These are phyloP conservation scores for Zaprionus capensis DNA, from an alignment of 1,140 invertebrate species.

Conservation along the genomic window DNA sequence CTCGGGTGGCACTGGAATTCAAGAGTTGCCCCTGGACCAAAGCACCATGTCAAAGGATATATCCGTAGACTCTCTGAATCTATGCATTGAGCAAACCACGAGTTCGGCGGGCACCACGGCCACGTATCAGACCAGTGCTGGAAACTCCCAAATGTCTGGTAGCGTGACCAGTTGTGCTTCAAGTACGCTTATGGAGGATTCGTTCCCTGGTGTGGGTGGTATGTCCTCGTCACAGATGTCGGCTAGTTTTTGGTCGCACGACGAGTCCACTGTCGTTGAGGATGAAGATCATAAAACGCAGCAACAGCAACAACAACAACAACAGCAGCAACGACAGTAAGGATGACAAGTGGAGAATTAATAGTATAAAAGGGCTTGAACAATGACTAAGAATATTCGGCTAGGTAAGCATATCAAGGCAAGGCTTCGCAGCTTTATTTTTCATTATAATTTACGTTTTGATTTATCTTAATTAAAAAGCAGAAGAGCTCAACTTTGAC, in stretches of 20 bases:
- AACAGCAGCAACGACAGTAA: constrained; percentile 44
- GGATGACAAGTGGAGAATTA: constrained; percentile 38
- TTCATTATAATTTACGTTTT: constrained; percentile 60
- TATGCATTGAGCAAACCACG: constrained; percentile 84
- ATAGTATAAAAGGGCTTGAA: constrained; percentile 56
- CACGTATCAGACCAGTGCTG: constrained; percentile 91
- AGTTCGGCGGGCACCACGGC: constrained; percentile 92
- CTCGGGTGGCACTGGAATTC: constrained; percentile 79
- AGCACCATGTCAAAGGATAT: constrained; percentile 72
- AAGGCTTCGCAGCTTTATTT: constrained; percentile 64
- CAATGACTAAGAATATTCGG: constrained; percentile 69
- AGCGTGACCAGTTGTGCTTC: constrained; percentile 89
- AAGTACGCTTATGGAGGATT: constrained; percentile 83
- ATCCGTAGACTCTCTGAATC: constrained; percentile 77
- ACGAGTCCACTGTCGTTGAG: constrained; percentile 74
- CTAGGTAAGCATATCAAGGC: constrained; percentile 75
- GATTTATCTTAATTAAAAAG: constrained; percentile 54
- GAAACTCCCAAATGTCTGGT: constrained; percentile 92
- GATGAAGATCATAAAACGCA: constrained; percentile 56
- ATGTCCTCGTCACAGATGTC: constrained; percentile 78
- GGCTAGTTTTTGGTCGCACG: constrained; percentile 76
- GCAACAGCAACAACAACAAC: constrained; percentile 38
- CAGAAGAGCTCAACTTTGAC: constrained; percentile 78
- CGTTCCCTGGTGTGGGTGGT: constrained; percentile 72
- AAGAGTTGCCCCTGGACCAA: constrained; percentile 59